Evolutionary conservation across 2,113 vertebrate species (phyloP), one percentile per base, ranked within the genome.

Genomic region (Proterorhinus semilunaris): DNA sequence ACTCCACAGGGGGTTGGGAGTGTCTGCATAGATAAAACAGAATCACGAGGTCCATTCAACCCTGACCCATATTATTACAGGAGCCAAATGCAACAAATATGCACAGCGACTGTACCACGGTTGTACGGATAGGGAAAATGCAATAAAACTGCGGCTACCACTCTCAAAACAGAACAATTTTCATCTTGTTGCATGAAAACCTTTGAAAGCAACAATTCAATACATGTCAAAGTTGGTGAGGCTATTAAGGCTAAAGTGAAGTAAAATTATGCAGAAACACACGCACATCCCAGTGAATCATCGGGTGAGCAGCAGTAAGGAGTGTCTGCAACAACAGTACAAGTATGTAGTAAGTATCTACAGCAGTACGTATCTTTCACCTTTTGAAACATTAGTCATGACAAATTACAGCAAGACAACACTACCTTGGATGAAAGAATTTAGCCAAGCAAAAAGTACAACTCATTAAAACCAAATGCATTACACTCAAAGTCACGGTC

Each of bases 1-100:
- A n/a, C 71, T 75, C 69, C 46, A 16, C 75, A 43, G 55, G 66
- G n/a, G 64, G 52, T 47, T 63, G 59, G 63, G 51, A 64, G 21
- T 52, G 49, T 68, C 45, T 27, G 43, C 46, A 21, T 16, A 61
- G 44, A 54, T 65, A 54, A 61, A 36, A 9, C 11, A 3, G 27
- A 62, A 57, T 16, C 43, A 69, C 45, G 57, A 74, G 44, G 45
- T 50, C 46, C 64, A 82, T 75, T 78, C 17, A 73, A 73, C 10
- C 0, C 61, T 83, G 76, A 80, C 76, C 74, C 50, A 46, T 48
- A 71, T 80, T 48, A 63, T 80, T 48, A 48, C 62, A 17, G 15
- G 44, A 48, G 62, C 62, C 45, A 63, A 63, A 63, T 48, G 9
- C n/a, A 63, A 63, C 46, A 62, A 46, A 63, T 63, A 47, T 63